Conservation (phyloP, 1,140 invertebrate genomes). For the Drosophila athabasca region DNA sequence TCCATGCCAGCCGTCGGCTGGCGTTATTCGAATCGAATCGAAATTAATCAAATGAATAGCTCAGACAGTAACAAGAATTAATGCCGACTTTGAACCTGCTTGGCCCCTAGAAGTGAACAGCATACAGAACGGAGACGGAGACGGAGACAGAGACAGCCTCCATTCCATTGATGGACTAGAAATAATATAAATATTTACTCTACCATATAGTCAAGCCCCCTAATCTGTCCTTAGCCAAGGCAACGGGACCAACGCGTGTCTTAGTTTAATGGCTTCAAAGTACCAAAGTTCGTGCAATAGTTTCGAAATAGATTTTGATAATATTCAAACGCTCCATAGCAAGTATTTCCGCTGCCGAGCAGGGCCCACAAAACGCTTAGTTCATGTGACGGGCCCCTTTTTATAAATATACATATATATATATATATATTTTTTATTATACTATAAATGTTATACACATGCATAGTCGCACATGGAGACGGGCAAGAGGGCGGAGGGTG, state of each 20-base stretch:
- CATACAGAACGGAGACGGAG: slow-evolving; percentile 1
- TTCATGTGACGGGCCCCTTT: slow-evolving; percentile 35
- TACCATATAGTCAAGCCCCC: slow-evolving; percentile 22
- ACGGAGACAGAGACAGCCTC: slow-evolving; percentile 18
- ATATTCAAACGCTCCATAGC: slow-evolving; percentile 6
- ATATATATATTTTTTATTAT: slow-evolving; percentile 3
- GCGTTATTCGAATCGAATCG: slow-evolving; percentile 7
- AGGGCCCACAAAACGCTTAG: slow-evolving; percentile 5
- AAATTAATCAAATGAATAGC: slow-evolving; percentile 25
- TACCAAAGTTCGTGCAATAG: slow-evolving; percentile 26
- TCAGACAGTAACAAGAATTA: slow-evolving; percentile 21
- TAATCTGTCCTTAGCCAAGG: slow-evolving; percentile 13
- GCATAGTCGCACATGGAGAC: not conserved
- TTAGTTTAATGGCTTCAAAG: not conserved
- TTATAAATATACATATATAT: slow-evolving; percentile 1
- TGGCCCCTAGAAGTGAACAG: slow-evolving; percentile 14
- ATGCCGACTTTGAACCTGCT: slow-evolving; percentile 25
- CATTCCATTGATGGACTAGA: slow-evolving; percentile 30
- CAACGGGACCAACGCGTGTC: slow-evolving; percentile 33
- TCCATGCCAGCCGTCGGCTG: not conserved
- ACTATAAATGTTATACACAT: slow-evolving; percentile 15
- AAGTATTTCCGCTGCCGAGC: slow-evolving; percentile 16
- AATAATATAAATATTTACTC: slow-evolving; percentile 12
- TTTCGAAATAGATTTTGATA: slow-evolving; percentile 32
- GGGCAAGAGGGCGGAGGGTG: not conserved